Base-by-base conservation (phyloP, 2,888 invertebrate species). In the Dioctria linearis region DNA sequence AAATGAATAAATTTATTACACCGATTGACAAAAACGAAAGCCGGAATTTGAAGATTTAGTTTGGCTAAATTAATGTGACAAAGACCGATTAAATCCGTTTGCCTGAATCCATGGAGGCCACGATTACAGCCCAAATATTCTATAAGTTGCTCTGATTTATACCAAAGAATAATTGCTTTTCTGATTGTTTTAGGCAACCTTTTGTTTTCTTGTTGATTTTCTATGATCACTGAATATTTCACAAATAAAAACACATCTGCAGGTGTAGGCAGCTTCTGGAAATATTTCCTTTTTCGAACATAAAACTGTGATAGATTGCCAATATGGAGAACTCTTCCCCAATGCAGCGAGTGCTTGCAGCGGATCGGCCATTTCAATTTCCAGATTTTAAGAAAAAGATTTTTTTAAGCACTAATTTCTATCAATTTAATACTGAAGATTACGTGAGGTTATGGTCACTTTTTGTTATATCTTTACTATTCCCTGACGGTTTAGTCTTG, bases 91-190 rank as follows among this genome's bases (percentile, higher is more conserved):
- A 88, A 81, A 5, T 82, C 82, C 4, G 84, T 85, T 80, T 88
- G 88, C 5, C 83, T 82, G 4, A 84, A 73, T 6, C 73, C 73
- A 54, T 73, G 73, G 46, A 76, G n/a, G 5, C 63, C 57, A 4
- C 76, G 76, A 11, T 75, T n/a, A 46, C 40, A 37, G n/a, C 25
- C 63, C 51, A 59, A 25, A 42, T 46, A 39, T 1, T 46, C 73
- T 9, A 73, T 85, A 83, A 43, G 88, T 67, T 0, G 86, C 51
- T 54, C 85, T 84, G 11, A 80, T 63, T 54, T 84, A 83, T 88
- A 88, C 88, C 88, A 88, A 0, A 84, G 82, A 0, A 83, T 80
- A 5, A 88, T 82, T 3, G 88, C 86, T 78, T 87, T 88, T 5
- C 86, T 86, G 0, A 85, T 83, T 0, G 88, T 88, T 57, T 85